Evolutionary conservation across 2,113 vertebrate species (phyloP).

Genomic region (Poicephalus gulielmi): DNA sequence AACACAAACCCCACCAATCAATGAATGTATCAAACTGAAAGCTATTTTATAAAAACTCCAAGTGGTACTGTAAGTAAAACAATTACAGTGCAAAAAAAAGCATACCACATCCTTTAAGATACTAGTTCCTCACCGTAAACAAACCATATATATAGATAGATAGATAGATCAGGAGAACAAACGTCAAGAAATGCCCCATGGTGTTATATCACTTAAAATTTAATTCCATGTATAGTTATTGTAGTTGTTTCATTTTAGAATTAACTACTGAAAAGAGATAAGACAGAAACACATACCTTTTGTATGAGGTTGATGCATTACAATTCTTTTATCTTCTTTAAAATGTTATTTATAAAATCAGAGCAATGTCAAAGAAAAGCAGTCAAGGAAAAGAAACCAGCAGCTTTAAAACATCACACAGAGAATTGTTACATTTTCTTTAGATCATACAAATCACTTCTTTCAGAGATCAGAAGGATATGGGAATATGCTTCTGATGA

Average conservation of each 20-base stretch:
- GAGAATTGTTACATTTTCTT: neutral
- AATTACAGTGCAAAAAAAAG: neutral
- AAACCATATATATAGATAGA: neutral
- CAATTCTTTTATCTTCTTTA: neutral
- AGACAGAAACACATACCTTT: neutral
- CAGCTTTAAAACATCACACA: neutral
- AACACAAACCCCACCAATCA: neutral
- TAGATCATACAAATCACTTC: neutral
- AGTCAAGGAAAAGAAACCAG: neutral
- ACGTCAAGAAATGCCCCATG: neutral
- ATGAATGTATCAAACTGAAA: neutral
- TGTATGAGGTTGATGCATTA: neutral
- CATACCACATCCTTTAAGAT: neutral
- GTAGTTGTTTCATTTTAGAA: constrained; percentile 34
- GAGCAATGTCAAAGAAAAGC: neutral
- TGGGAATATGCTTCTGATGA: constrained; percentile 20
- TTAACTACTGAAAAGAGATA: constrained; percentile 18
- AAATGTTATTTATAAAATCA: neutral
- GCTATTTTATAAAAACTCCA: neutral
- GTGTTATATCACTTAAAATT: constrained; percentile 1
- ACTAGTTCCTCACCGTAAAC: neutral
- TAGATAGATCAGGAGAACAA: neutral
- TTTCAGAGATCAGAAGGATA: constrained; percentile 7
- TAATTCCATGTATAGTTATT: constrained; percentile 7
- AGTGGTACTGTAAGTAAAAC: neutral